These are phyloP conservation scores for Dreissena rostriformis DNA, from an alignment of 1,140 invertebrate genomes.

Conservation along the genomic window DNA sequence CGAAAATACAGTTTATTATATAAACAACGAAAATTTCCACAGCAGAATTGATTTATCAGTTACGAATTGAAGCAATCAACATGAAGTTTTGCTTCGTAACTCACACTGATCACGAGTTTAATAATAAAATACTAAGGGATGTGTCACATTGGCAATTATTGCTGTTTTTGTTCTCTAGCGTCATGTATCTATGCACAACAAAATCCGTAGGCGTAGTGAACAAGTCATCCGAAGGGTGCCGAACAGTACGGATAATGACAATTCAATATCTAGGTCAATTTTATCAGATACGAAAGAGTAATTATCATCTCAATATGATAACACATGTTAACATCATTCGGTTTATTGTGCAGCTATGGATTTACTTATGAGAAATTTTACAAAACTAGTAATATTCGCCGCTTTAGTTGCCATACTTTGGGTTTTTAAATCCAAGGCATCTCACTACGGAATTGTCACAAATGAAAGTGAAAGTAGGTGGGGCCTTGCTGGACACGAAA, in stretches of 20 bases:
- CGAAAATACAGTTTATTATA: no score
- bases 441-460: conserved; percentile 4
- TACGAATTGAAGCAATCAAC: no score
- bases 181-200: background rate
- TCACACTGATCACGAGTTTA: no score
- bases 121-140: no score
- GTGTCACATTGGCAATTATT: no score
- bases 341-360: conserved; percentile 10
- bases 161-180: no score
- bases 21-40: no score
- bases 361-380: conserved; percentile 37
- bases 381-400: conserved; percentile 19
- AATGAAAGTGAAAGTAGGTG: conserved; percentile 37
- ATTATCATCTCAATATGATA: background rate
- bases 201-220: background rate
- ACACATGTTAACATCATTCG: background rate
- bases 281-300: background rate
- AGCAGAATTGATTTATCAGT: no score
- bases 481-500: no score
- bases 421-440: conserved; percentile 27
- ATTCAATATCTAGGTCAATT: background rate
- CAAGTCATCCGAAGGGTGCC: background rate
- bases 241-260: background rate
- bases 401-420: conserved; percentile 20
- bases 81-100: no score